A percentile compares a stretch with the other conserved stretches of the same genome.
Evolutionary conservation across 1,140 invertebrate genomes (phyloP).

Genomic region (Solenopsis invicta): DNA sequence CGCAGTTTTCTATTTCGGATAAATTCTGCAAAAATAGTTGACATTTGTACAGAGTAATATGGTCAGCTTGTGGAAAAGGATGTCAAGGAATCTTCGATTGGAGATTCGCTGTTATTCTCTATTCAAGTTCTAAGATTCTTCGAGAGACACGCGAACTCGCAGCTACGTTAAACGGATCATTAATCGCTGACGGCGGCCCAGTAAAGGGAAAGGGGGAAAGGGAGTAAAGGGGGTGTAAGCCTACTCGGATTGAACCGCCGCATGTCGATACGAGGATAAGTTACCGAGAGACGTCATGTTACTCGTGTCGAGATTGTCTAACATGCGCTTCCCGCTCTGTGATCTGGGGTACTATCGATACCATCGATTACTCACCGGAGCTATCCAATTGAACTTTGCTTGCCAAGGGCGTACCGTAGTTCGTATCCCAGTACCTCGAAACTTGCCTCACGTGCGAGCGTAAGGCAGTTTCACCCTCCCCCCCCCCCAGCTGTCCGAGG

Average conservation of each 20-base stretch:
- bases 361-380: conserved; percentile 61
- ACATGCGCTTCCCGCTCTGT: conserved; percentile 57
- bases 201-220: neutral
- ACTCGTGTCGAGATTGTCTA: conserved; percentile 62
- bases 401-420: conserved; percentile 54
- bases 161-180: conserved; percentile 43
- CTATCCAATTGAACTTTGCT: conserved; percentile 66
- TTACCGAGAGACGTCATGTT: conserved; percentile 61
- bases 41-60: neutral
- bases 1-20: neutral
- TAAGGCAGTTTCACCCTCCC: conserved; percentile 13
- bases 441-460: conserved; percentile 42
- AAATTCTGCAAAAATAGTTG: neutral
- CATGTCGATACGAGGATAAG: conserved; percentile 57
- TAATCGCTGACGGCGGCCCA: conserved; percentile 16
- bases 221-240: neutral
- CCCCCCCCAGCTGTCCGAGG: conserved; percentile 21
- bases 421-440: conserved; percentile 41
- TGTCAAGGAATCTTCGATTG: neutral
- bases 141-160: conserved; percentile 7
- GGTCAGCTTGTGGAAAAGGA: neutral
- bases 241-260: conserved; percentile 54
- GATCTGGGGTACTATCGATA: conserved; percentile 52
- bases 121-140: conserved; percentile 23
- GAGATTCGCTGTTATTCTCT: conserved; percentile 7